A percentile compares a stretch with the other conserved stretches of the same genome.
These are phyloP conservation scores for Leptinotarsa defecta DNA, from an alignment of 1,140 invertebrate genomes.

Conservation along the genomic window DNA sequence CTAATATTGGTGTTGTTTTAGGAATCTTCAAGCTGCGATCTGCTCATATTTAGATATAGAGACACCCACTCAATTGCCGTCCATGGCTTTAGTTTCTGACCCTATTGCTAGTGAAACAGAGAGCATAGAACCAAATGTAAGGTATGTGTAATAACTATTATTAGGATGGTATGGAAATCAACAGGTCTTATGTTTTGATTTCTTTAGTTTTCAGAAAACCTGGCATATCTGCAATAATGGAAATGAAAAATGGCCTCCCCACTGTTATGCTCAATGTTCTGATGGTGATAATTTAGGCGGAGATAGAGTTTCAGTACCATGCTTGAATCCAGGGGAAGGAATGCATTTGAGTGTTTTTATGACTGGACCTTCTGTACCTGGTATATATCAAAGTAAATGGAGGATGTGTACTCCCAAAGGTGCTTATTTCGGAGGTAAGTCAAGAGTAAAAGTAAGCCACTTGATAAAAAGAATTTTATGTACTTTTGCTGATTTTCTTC, in stretches of 20 bases:
- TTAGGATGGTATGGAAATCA: neutral
- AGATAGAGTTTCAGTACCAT: slow-evolving; percentile 60
- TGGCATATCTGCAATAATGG: slow-evolving; percentile 84
- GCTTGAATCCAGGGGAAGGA: slow-evolving; percentile 70
- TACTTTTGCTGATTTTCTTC: no score
- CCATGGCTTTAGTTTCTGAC: slow-evolving; percentile 80
- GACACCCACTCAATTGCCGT: slow-evolving; percentile 65
- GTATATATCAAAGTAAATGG: slow-evolving; percentile 83
- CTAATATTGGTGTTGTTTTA: slow-evolving; percentile 56
- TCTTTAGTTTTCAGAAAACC: slow-evolving; percentile 71
- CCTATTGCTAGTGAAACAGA: slow-evolving; percentile 76
- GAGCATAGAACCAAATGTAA: slow-evolving; percentile 72
- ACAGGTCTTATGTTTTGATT: slow-evolving; percentile 19
- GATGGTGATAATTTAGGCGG: slow-evolving; percentile 65
- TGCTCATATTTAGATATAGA: slow-evolving; percentile 94
- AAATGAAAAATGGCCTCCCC: slow-evolving; percentile 76
- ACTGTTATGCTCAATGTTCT: slow-evolving; percentile 72
- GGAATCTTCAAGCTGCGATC: slow-evolving; percentile 95
- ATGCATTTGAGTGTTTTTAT: slow-evolving; percentile 72
- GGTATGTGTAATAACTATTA: slow-evolving; percentile 44
- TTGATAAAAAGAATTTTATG: no score
- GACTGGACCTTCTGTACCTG: slow-evolving; percentile 68
- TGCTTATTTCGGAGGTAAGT: slow-evolving; percentile 80
- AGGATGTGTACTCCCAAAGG: slow-evolving; percentile 78
- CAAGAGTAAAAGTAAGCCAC: neutral